Conservation (phyloP, 2,888 invertebrate species). For the Vandiemenella viatica region DNA sequence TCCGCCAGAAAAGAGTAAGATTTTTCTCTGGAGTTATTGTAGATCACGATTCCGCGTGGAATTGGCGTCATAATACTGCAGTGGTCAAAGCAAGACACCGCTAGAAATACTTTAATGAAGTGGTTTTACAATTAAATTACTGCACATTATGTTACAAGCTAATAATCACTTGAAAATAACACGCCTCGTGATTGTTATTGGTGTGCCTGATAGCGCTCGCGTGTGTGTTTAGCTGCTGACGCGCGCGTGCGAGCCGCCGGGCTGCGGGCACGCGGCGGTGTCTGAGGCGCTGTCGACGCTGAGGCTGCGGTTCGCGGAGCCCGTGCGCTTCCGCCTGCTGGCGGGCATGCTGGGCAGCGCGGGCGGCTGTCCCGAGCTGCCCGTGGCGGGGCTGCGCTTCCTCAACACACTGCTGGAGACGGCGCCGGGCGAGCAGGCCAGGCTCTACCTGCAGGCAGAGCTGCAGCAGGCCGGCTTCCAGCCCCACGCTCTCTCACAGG, state of each 20-base stretch:
- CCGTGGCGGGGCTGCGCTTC: slow-evolving; percentile 68
- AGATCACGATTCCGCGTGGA: too few species aligned
- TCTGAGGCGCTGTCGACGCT: slow-evolving; percentile 83
- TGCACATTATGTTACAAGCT: too few species aligned
- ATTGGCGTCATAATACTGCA: too few species aligned
- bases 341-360: slow-evolving; percentile 75
- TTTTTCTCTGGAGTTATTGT: too few species aligned
- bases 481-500: slow-evolving; percentile 22
- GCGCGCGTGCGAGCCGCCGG: slow-evolving; percentile 60
- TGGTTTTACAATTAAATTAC: too few species aligned
- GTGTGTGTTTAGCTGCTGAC: slow-evolving; percentile 51
- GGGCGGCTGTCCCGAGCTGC: slow-evolving; percentile 50
- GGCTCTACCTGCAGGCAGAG: slow-evolving; percentile 73
- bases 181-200: too few species aligned
- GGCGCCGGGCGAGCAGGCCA: slow-evolving; percentile 56
- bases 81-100: too few species aligned
- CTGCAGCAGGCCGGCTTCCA: slow-evolving; percentile 70
- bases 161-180: too few species aligned
- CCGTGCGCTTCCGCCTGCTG: slow-evolving; percentile 79
- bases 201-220: too few species aligned
- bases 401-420: slow-evolving; percentile 69
- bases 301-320: slow-evolving; percentile 76
- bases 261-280: slow-evolving; percentile 67
- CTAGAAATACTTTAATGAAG: too few species aligned
- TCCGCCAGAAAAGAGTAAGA: too few species aligned